Evolutionary conservation across 2,888 invertebrate genomes (phyloP).

Genomic region (Agrochola lychnidis): DNA sequence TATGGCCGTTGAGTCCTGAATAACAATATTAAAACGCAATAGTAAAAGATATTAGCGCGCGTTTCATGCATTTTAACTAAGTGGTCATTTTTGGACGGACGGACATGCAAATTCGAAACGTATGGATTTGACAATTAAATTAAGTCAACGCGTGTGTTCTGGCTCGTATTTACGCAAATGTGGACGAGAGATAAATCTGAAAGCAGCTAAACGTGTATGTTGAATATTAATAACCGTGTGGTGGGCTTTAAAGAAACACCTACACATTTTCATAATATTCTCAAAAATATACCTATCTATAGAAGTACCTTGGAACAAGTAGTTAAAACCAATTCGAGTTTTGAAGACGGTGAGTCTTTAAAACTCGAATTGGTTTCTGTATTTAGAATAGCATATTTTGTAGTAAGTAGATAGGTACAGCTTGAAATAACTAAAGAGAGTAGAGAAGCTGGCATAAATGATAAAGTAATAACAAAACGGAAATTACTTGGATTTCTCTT

Average conservation of each 20-base stretch:
- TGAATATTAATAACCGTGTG: constrained; percentile 26
- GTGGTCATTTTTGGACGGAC: constrained; percentile 34
- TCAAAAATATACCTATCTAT: neutral
- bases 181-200: constrained; percentile 42
- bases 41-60: constrained; percentile 20
- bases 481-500: constrained; percentile 37
- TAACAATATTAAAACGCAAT: constrained; percentile 62
- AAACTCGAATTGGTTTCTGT: too few species aligned
- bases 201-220: constrained; percentile 7
- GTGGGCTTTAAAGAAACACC: neutral
- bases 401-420: neutral
- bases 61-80: constrained; percentile 45
- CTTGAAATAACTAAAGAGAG: neutral
- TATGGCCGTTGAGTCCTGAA: constrained; percentile 51
- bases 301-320: neutral
- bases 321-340: neutral
- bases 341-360: too few species aligned
- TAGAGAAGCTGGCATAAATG: neutral
- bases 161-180: constrained; percentile 34
- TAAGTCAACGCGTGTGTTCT: constrained; percentile 54
- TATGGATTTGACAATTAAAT: constrained; percentile 51
- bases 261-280: constrained; percentile 1
- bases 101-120: constrained; percentile 23
- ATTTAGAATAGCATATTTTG: neutral
- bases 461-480: constrained; percentile 21